A percentile compares a stretch with the other conserved stretches of the same genome.
Conservation (phyloP, 2,888 invertebrate genomes). For the Cinara cedri region DNA sequence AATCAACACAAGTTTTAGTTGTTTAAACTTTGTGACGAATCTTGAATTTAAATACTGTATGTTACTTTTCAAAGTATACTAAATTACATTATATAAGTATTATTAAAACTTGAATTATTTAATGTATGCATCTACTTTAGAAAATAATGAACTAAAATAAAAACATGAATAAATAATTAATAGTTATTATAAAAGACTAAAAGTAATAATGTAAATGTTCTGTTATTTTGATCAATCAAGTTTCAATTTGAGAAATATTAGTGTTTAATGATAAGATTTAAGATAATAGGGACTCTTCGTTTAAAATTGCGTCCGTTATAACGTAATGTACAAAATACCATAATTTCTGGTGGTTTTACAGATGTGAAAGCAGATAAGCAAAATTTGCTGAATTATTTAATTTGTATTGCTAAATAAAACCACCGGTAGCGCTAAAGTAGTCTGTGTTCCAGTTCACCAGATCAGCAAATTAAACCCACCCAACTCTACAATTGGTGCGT, state of each 20-base stretch:
- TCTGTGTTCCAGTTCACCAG: no score
- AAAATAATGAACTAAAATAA: neutral
- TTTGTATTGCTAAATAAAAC: no score
- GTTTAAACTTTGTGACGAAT: neutral
- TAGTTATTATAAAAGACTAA: no score
- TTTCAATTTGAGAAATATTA: conserved; percentile 55
- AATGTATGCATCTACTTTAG: neutral
- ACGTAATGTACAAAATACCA: no score
- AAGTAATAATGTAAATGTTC: conserved; percentile 9
- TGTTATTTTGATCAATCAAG: conserved; percentile 44
- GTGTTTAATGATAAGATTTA: conserved; percentile 66
- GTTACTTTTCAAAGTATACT: neutral
- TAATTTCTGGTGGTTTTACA: no score
- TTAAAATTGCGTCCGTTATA: no score
- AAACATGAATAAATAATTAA: neutral
- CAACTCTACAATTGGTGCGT: no score
- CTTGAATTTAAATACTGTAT: neutral
- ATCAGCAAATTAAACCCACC: no score
- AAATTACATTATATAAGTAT: neutral
- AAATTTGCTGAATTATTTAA: no score
- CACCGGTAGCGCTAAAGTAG: no score
- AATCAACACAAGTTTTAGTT: neutral
- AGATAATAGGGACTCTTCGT: no score
- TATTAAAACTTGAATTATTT: conserved; percentile 12
- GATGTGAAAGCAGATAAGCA: no score